Evolutionary conservation across 2,113 vertebrate genomes (phyloP).

Genomic region (Neofelis nebulosa): DNA sequence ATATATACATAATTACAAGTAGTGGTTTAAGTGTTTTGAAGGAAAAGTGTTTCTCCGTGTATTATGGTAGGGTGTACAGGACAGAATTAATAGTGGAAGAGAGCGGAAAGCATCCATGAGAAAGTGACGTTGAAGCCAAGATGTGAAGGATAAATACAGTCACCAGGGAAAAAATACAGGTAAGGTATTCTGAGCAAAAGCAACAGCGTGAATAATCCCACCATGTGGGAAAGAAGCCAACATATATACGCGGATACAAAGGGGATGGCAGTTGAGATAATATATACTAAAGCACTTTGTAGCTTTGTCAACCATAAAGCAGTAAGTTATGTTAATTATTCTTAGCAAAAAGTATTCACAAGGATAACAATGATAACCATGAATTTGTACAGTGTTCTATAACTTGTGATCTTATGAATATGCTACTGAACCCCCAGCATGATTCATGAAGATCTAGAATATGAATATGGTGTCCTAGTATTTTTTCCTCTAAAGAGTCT

Average conservation of each 20-base stretch:
- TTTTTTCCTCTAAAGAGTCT: not conserved
- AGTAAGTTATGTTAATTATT: slow-evolving; percentile 7
- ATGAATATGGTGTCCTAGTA: not conserved
- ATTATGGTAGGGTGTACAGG: not conserved
- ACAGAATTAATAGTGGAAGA: not conserved
- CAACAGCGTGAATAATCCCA: not conserved
- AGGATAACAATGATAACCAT: not conserved
- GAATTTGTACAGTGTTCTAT: not conserved
- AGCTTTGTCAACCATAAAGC: not conserved
- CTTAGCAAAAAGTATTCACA: not conserved
- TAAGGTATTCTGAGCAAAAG: not conserved
- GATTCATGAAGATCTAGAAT: not conserved
- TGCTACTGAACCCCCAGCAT: not conserved
- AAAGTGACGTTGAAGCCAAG: not conserved
- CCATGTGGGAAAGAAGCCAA: not conserved
- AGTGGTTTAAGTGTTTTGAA: not conserved
- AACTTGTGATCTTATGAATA: not conserved
- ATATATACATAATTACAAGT: not conserved
- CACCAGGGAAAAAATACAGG: no score
- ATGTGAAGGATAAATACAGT: not conserved
- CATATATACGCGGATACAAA: not conserved
- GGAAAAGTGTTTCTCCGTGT: not conserved
- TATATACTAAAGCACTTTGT: not conserved
- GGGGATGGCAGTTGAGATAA: not conserved
- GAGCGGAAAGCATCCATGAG: not conserved